Evolutionary conservation across 2,113 vertebrate genomes (phyloP), one percentile per base, ranked within the genome.

Genomic region (Zingel zingel): DNA sequence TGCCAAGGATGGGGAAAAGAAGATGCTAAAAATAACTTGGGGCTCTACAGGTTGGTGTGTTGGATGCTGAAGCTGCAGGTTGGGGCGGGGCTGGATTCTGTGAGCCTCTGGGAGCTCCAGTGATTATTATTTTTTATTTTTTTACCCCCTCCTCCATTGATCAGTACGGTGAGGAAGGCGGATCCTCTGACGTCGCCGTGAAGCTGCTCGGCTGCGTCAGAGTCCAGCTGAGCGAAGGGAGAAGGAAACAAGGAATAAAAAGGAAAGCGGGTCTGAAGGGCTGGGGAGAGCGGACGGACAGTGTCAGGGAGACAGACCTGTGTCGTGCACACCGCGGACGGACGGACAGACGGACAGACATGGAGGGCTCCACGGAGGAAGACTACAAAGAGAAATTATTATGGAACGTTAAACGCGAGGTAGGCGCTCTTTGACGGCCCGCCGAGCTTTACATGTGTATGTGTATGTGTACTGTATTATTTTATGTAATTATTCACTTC

Each of bases 401-500:
- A 63, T 98, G 97, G 97, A 98, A 95, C 94, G 97, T 98, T 63
- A 99, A 98, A 74, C 96, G 97, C 79, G 97, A 98, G 97, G 97
- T 98, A 94, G 78, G 93, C 84, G 33, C 47, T 13, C 53, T 8
- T 25, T 43, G 27, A 39, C 77, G 78, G 67, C 72, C 59, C 36
- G 19, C 7, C 39, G 51, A 18, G 64, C 30, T 51, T 1, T 45
- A 47, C 57, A 13, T 72, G 45, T 3, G 11, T 11, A n/a, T 58
- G 2, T 39, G 30, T 33, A 33, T 58, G 2, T 33, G 33, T 33
- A 6, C 64, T n/a, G 5, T 47, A 1, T 36, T 23, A 25, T 74
- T 72, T 53, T 0, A 4, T 16, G 39, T 15, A 8, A 25, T 3
- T 23, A n/a, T 59, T 12, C 18, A 16, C 6, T 18, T 7, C 2